Evolutionary conservation across 64 coral and sea anemone species (phyloP).

Genomic region (Actinia equina): DNA sequence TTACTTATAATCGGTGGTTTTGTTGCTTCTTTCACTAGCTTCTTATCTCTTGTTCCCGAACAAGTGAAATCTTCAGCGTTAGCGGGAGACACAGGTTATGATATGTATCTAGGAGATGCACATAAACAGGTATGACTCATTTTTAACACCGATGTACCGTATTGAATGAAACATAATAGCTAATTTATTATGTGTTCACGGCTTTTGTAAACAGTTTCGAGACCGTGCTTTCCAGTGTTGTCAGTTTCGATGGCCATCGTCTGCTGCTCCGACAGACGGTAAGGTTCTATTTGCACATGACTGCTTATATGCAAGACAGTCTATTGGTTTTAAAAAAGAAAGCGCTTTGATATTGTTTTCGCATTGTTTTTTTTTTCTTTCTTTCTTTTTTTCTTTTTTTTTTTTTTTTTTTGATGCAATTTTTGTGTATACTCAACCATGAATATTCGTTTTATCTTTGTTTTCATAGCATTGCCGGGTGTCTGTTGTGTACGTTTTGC

Average conservation of each 20-base stretch:
- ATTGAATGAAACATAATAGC: too few relatives aligned
- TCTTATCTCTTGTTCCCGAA: conserved; percentile 84
- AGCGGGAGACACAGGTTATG: conserved; percentile 87
- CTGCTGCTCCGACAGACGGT: conserved; percentile 56
- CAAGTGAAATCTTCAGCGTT: conserved; percentile 89
- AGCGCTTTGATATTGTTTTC: too few relatives aligned
- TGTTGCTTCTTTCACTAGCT: conserved; percentile 33
- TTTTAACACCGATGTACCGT: not conserved
- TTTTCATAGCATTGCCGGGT: too few relatives aligned
- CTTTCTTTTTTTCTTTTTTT: too few relatives aligned
- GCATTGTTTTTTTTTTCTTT: too few relatives aligned
- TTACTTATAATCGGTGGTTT: not conserved
- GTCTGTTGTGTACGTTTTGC: too few relatives aligned
- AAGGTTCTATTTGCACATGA: not conserved
- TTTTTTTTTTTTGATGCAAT: too few relatives aligned
- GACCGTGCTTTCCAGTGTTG: conserved; percentile 61
- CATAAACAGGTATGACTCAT: conserved; percentile 79
- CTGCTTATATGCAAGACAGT: too few relatives aligned
- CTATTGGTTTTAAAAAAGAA: too few relatives aligned
- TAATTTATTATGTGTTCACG: too few relatives aligned
- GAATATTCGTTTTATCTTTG: too few relatives aligned
- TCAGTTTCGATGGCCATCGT: conserved; percentile 75
- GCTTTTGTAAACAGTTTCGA: conserved; percentile 46
- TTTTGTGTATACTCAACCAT: too few relatives aligned
- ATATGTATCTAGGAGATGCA: conserved; percentile 92